phyloP scores from a whole-genome alignment of 2,113 vertebrate genomes.

The Pachyramphus minor region DNA sequence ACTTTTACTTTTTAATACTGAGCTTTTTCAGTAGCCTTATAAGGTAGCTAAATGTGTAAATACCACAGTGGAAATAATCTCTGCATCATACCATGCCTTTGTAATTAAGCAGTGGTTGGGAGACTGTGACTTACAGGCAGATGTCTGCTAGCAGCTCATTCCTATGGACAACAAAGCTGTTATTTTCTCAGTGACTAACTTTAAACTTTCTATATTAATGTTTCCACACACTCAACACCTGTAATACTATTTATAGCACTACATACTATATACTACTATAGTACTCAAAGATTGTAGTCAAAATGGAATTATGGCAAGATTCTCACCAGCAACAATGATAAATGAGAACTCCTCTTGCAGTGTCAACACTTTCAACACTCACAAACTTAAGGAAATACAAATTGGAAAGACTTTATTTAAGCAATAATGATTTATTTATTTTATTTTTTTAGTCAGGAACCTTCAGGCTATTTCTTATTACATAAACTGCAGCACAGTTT shows the following conservation, averaged over 20 bases:
- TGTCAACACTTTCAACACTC: not conserved
- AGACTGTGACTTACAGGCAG: not conserved
- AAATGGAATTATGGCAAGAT: not conserved
- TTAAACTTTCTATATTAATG: not conserved
- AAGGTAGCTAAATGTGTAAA: not conserved
- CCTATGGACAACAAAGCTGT: not conserved
- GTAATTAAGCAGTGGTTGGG: not conserved
- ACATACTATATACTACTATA: no score
- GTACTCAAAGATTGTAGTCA: not conserved
- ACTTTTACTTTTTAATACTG: not conserved
- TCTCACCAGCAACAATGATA: not conserved
- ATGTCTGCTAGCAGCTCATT: not conserved
- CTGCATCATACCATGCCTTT: not conserved
- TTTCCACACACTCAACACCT: not conserved
- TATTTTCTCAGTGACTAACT: not conserved
- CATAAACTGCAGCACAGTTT: not conserved
- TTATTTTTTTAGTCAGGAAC: not conserved
- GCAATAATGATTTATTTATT: not conserved
- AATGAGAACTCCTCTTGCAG: not conserved
- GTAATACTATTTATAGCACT: no score
- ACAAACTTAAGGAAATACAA: not conserved
- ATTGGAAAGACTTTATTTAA: not conserved
- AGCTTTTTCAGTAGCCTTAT: not conserved
- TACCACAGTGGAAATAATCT: not conserved
- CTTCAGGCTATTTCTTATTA: not conserved